phyloP scores from a whole-genome alignment of 2,113 vertebrate genomes.

The human region DNA sequence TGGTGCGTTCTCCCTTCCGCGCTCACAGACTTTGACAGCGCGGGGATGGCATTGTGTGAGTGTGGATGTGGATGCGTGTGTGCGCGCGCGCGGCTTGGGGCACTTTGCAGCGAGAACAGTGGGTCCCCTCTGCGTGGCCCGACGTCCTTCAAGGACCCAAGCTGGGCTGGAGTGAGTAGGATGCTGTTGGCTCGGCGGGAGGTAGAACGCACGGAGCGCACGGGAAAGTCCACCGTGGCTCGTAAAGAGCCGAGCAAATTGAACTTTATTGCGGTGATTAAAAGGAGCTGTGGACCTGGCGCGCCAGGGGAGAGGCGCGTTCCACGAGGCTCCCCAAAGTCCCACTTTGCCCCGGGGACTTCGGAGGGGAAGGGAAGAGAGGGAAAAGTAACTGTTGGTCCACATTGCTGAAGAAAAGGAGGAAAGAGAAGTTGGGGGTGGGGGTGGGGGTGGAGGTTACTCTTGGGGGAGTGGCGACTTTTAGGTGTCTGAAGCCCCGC shows the following conservation, averaged over 20 bases:
- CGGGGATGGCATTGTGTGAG: conserved; percentile 57
- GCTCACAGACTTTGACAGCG: conserved; percentile 61
- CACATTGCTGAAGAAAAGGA: not conserved
- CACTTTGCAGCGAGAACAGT: conserved; percentile 61
- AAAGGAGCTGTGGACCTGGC: conserved; percentile 15
- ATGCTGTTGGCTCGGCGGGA: not conserved
- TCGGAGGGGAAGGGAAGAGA: not conserved
- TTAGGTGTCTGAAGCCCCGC: not conserved
- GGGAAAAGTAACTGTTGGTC: not conserved
- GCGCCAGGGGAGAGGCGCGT: conserved; percentile 12
- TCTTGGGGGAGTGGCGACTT: not conserved
- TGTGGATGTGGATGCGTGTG: not conserved
- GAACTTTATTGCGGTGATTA: conserved; percentile 74
- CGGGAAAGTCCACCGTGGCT: not conserved
- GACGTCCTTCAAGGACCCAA: conserved; percentile 67
- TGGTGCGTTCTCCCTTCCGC: not conserved
- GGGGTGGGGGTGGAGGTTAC: not conserved
- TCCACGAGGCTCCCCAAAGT: not conserved
- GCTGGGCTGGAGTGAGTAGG: not conserved
- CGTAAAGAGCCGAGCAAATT: not conserved
- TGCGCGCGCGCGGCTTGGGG: conserved; percentile 8
- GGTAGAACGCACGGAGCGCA: not conserved
- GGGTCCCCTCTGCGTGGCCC: not conserved
- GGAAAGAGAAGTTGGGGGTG: not conserved
- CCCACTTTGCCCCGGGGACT: conserved; percentile 27